Evolutionary conservation across 2,888 invertebrate species (phyloP).

Genomic region (Thera obeliscata): DNA sequence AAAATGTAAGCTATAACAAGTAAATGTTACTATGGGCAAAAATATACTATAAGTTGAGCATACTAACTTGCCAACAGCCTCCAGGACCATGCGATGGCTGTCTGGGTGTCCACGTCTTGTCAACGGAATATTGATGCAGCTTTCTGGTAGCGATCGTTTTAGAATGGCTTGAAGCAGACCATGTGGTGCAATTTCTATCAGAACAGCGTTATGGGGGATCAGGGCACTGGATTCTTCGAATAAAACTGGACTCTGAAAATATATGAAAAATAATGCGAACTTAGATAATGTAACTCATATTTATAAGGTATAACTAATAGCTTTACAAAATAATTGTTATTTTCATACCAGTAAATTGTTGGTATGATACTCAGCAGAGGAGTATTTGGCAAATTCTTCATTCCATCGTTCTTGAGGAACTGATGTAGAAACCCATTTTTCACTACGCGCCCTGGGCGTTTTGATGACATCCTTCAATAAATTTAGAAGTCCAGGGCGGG

Average conservation of each 20-base stretch:
- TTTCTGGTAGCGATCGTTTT: constrained; percentile 86
- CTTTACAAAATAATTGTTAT: background rate
- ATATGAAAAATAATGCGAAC: background rate
- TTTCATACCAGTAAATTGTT: constrained; percentile 87
- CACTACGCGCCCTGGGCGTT: constrained; percentile 85
- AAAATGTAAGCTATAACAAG: too few relatives aligned
- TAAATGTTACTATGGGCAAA: too few relatives aligned
- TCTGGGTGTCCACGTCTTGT: constrained; percentile 88
- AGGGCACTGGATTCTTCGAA: constrained; percentile 91
- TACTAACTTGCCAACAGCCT: constrained; percentile 76
- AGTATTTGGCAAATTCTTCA: constrained; percentile 67
- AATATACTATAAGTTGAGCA: background rate
- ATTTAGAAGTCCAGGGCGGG: constrained; percentile 83
- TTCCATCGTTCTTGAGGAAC: constrained; percentile 87
- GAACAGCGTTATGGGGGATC: constrained; percentile 90
- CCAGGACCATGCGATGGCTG: constrained; percentile 79
- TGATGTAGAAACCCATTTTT: constrained; percentile 92
- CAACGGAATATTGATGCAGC: constrained; percentile 87
- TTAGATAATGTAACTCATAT: background rate
- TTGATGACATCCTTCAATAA: constrained; percentile 85
- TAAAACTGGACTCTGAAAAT: constrained; percentile 79
- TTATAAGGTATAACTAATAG: background rate
- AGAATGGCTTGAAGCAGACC: constrained; percentile 88
- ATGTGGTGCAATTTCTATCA: constrained; percentile 94
- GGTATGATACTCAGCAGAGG: constrained; percentile 92